Evolutionary conservation across 1,140 invertebrate genomes (phyloP), one percentile per base, ranked within the genome.

Genomic region (Procambarus virginalis): DNA sequence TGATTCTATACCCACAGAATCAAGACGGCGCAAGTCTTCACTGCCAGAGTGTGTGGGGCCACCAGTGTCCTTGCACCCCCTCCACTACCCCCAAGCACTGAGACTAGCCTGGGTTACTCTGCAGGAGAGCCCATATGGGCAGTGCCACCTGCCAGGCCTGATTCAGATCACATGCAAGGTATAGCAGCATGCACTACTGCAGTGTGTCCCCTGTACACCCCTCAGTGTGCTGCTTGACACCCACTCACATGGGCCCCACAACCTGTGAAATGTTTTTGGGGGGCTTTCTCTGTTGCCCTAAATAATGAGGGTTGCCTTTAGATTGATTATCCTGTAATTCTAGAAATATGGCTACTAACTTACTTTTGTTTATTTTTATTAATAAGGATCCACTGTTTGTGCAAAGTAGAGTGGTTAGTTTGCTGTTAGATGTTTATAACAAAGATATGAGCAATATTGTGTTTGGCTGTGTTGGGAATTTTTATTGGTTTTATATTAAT

Each of bases 11-110:
- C 60, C 86, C n/a, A n/a, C 64, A 45, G 89, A 90, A 22, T 73
- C 78, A 64, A 82, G 87, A 82, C 78, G 73, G 34, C 75, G 84
- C 51, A 92, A 89, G 51, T 79, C 91, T 34, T 89, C 89, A 49
- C 77, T 91, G 20, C 90, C 90, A 87, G 90, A 91, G 81, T 86
- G 84, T 55, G 85, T 86, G 78, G 85, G 90, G 75, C 90, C 90
- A 20, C 90, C 90, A 45, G 79, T 89, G 73, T 79, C 88, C 88
- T 78, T 91, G 68, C 90, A 91, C 79, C 84, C 49, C 84, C 58
- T 91, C 60, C 90, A 91, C 80, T 91, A 91, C 73, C 90, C 60
- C 90, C 90, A 76, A 75, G 55, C 64, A 87, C 90, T 84, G 80
- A 84, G 45, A 34, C 90, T 68, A 58, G 45, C 70, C 79, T 86